phyloP scores from a whole-genome alignment of 37 sponge, comb jelly and placozoan species.

The Mnemiopsis leidyi region DNA sequence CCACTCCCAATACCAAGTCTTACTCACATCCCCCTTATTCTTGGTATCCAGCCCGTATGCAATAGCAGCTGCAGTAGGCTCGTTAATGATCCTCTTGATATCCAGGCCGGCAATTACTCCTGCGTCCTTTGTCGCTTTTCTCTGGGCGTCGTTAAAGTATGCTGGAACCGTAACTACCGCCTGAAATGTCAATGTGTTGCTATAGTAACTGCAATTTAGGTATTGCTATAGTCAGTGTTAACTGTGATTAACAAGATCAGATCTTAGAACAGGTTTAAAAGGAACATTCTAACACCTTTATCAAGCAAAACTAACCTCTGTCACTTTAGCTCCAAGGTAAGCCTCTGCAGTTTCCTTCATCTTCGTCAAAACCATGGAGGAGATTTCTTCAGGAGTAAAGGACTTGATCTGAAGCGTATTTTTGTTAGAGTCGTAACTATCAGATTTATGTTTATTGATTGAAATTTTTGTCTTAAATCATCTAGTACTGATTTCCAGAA shows the following conservation, averaged over 20 bases:
- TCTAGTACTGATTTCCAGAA: no score
- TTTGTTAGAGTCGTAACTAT: no score
- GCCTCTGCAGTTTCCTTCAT: slow-evolving; percentile 97
- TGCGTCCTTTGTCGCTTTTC: slow-evolving; percentile 95
- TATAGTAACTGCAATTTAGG: no score
- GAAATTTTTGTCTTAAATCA: no score
- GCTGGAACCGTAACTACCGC: slow-evolving; percentile 95
- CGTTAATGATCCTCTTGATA: slow-evolving; percentile 89
- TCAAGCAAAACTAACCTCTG: no score
- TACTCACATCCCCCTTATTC: slow-evolving; percentile 83
- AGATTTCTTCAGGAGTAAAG: slow-evolving; percentile 86
- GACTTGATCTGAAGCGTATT: not conserved
- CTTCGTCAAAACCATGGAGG: slow-evolving; percentile 88
- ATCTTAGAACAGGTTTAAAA: no score
- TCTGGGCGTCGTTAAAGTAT: slow-evolving; percentile 94
- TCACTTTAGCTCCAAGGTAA: slow-evolving; percentile 77
- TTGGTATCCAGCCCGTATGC: slow-evolving; percentile 92
- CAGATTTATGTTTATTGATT: no score
- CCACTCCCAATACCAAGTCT: no score
- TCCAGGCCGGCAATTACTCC: slow-evolving; percentile 88
- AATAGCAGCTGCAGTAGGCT: slow-evolving; percentile 91
- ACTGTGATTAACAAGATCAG: no score
- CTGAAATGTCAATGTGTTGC: no score
- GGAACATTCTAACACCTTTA: no score
- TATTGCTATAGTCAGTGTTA: no score